These are phyloP conservation scores for Acronicta alni DNA, from an alignment of 2,888 invertebrate genomes.

Conservation along the genomic window DNA sequence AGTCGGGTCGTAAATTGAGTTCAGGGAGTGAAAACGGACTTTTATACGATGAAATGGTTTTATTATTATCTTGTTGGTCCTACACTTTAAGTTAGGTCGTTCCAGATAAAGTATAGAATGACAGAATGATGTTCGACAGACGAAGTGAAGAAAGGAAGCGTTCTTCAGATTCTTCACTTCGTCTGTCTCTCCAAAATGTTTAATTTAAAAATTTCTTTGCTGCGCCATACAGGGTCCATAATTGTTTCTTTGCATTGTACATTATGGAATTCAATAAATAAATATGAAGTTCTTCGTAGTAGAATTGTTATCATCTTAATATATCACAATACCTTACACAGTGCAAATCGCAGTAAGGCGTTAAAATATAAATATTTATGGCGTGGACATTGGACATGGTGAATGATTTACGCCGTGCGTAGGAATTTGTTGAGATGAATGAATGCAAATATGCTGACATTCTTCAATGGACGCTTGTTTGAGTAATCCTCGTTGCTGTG, in stretches of 20 bases:
- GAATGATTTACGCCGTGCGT: slow-evolving; percentile 43
- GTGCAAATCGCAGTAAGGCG: slow-evolving; percentile 31
- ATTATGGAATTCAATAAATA: background rate
- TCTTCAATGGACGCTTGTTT: slow-evolving; percentile 44
- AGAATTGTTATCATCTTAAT: background rate
- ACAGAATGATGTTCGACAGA: no score
- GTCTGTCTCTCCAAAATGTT: no score
- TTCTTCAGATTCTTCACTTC: no score
- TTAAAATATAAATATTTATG: slow-evolving; percentile 46
- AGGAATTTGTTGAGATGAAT: slow-evolving; percentile 51
- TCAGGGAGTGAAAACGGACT: background rate
- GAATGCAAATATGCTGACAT: slow-evolving; percentile 52
- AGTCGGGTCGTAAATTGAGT: slow-evolving; percentile 17
- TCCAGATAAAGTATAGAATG: no score
- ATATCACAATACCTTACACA: slow-evolving; percentile 32
- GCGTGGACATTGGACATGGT: slow-evolving; percentile 13
- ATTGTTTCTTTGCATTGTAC: no score
- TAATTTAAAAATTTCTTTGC: no score
- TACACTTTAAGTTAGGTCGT: no score
- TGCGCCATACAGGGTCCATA: no score
- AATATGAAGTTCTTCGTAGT: background rate
- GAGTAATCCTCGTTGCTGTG: slow-evolving; percentile 15
- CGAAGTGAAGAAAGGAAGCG: no score
- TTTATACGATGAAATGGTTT: background rate
- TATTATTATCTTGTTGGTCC: no score